Base-by-base conservation (phyloP, 2,113 vertebrate genomes). In the Smithornis capensis region DNA sequence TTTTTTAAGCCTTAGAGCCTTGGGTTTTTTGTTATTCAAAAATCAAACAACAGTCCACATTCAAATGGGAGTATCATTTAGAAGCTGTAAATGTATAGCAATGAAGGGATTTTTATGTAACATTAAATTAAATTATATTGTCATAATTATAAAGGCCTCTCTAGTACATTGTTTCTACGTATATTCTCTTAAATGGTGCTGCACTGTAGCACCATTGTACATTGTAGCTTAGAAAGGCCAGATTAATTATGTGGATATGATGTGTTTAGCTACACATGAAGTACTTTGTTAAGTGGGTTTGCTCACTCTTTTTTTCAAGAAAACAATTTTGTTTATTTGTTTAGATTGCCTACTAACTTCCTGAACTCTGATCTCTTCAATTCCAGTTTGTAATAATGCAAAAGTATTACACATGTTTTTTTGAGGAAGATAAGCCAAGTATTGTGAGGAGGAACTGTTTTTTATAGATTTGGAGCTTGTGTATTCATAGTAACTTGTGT, bases 111-210 rank as follows among this genome's bases (percentile, higher is more conserved):
- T 77, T 96, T 77, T 67, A 60, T 22, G 25, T 93, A 85, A 55
- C 13, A 64, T 21, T 24, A 18, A 94, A 86, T 67, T 93, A 81
- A 96, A 95, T 95, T 9, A 55, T 55, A 18, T 45, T 83, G 17
- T 74, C 59, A 18, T 50, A 67, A 91, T 85, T 94, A 47, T 69
- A 85, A 82, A 93, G 12, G 6, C 27, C n/a, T 55, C 56, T 93
- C 42, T 78, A 95, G 87, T 85, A 71, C 88, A 84, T 65, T 55
- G 62, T 91, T 37, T 67, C 19, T 95, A 17, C 18, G 10, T 69
- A 67, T 90, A 95, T 96, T 96, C 38, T 87, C 65, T 52, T 63
- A 62, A 60, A 70, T 70, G 80, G 33, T 64, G 45, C 45, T 95
- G 52, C 83, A 90, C 40, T 49, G 10, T 29, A n/a, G n/a, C n/a